Conservation (phyloP, 1,140 invertebrate species). For the Harpegnathos saltator region DNA sequence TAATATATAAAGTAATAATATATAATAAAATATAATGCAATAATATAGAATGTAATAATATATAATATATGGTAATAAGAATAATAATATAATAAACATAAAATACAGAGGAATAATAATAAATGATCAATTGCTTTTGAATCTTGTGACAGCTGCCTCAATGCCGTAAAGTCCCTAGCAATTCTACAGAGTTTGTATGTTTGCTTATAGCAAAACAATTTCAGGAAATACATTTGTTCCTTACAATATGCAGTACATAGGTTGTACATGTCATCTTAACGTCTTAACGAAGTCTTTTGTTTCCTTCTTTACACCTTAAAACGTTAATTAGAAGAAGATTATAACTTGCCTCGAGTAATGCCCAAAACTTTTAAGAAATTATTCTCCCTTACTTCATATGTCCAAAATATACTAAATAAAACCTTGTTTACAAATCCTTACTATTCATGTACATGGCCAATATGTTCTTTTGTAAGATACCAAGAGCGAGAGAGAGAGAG, state of each 20-base stretch:
- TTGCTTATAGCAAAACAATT: conserved; percentile 64
- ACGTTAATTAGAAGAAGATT: conserved; percentile 22
- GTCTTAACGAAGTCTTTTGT: conserved; percentile 28
- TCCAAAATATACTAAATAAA: conserved; percentile 26
- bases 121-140: conserved; percentile 82
- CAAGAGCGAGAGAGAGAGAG: conserved; percentile 18
- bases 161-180: conserved; percentile 84
- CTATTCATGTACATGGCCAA: neutral
- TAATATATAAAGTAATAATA: conserved; percentile 57
- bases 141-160: conserved; percentile 86
- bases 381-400: conserved; percentile 6
- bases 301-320: conserved; percentile 40
- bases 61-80: conserved; percentile 76
- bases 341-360: conserved; percentile 24
- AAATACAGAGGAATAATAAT: conserved; percentile 81
- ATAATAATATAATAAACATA: conserved; percentile 81
- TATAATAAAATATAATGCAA: conserved; percentile 79
- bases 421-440: neutral
- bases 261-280: conserved; percentile 53
- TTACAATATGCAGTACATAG: conserved; percentile 7
- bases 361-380: conserved; percentile 19
- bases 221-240: conserved; percentile 25
- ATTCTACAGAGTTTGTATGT: conserved; percentile 83
- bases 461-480: neutral
- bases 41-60: conserved; percentile 82